These are phyloP conservation scores for Drosophila tristis DNA, from an alignment of 1,140 invertebrate genomes.

Conservation along the genomic window DNA sequence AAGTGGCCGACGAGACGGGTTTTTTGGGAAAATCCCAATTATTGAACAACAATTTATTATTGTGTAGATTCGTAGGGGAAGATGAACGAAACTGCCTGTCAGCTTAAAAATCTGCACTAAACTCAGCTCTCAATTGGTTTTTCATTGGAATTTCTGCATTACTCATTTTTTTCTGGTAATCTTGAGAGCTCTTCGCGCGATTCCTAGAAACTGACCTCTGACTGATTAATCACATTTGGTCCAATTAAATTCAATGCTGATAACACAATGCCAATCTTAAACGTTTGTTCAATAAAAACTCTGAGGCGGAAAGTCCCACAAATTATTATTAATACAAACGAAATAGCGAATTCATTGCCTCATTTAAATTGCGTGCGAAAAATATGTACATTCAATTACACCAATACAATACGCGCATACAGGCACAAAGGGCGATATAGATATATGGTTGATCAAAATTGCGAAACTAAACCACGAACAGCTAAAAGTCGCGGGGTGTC, in stretches of 20 bases:
- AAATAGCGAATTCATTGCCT: constrained; percentile 23
- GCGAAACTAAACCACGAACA: constrained; percentile 21
- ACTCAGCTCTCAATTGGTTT: constrained; percentile 4
- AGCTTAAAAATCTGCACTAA: constrained; percentile 20
- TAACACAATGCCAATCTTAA: neutral
- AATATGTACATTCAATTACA: constrained; percentile 6
- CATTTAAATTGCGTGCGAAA: constrained; percentile 37
- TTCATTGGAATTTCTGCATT: too few relatives aligned
- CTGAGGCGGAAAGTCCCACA: neutral
- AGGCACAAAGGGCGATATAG: constrained; percentile 1
- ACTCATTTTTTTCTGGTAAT: too few relatives aligned
- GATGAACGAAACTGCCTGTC: constrained; percentile 4
- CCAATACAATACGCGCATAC: constrained; percentile 4
- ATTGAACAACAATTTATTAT: constrained; percentile 27
- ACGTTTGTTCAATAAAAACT: neutral
- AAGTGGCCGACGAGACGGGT: neutral
- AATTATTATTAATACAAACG: constrained; percentile 5
- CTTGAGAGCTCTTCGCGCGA: too few relatives aligned
- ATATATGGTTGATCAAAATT: constrained; percentile 26
- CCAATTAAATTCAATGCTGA: too few relatives aligned
- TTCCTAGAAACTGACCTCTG: too few relatives aligned
- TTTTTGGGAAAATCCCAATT: constrained; percentile 21
- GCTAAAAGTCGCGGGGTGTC: too few relatives aligned
- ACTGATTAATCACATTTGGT: too few relatives aligned
- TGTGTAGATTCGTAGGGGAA: constrained; percentile 3